Evolutionary conservation across 1,140 invertebrate genomes (phyloP), one percentile per base, ranked within the genome.

Genomic region (Caenorhabditis remanei): DNA sequence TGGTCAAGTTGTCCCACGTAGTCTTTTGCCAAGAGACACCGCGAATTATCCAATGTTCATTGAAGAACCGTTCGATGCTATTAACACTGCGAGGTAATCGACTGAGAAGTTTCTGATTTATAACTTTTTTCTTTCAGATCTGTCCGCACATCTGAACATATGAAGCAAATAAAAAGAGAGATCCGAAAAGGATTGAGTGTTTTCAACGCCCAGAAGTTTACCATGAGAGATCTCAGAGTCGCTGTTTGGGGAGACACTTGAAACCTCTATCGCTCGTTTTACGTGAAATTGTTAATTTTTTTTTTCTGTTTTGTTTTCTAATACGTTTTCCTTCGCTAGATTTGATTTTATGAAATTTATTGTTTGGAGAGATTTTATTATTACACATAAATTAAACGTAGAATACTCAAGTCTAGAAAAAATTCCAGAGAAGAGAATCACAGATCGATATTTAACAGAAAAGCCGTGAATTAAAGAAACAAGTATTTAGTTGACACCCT

Each of bases 61-160:
- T 93, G 75, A 94, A 96, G 97, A 99, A 93, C 97, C 97, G 13
- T 99, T 98, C 93, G 96, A 98, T 93, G 93, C 95, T 14, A 96
- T 96, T 4, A 99, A 99, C 93, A 98, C 97, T n/a, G 97, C 97
- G 3, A 94, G 96, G 75, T 97, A 96, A 0, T 96, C 98, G 13
- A 19, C 8, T 11, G 8, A 8, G 14, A 21, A 14, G 82, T 2
- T 83, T 53, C 24, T 83, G 14, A 16, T 46, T 14, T 9, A 4
- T 83, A 19, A 7, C 9, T 53, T 55, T 0, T 16, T 58, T 7
- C 21, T 65, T 65, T 65, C 32, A 65, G 63, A 71, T 16, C 65
- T 71, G 65, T 71, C 14, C 40, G 65, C 40, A 46, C 40, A 5
- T 21, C 41, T 9, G 16, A 13, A 4, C 65, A 71, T 19, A 14